Base-by-base conservation (phyloP, 2,113 vertebrate genomes). In the Lasiurus cinereus region DNA sequence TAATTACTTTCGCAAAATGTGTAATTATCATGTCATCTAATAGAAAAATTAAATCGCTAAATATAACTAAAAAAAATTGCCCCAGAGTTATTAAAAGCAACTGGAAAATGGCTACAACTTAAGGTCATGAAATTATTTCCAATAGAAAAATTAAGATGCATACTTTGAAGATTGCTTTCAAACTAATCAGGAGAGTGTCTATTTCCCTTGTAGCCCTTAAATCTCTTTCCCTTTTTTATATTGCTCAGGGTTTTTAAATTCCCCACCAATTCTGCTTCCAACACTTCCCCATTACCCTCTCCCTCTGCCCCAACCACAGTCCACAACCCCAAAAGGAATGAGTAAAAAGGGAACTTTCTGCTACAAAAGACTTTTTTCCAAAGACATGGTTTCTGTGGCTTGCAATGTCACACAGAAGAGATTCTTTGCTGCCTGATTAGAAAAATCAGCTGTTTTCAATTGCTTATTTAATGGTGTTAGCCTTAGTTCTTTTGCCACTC, bases 91-190 rank as follows among this genome's bases (percentile, higher is more conserved):
- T 94, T 33, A 91, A 24, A 92, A 43, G 64, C 64, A 84, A 77
- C 62, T 52, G 59, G 59, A 92, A 95, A 95, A 80, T 91, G 59
- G 29, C 39, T 84, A 62, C 27, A 94, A 72, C 31, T 67, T 77
- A 36, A 77, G 29, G 70, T 69, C 50, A 76, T 95, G 94, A 78
- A 91, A 73, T 91, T 93, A 83, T 90, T 94, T 91, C n/a, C 27
- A 92, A 73, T 43, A 88, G 46, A 48, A 92, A 92, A 90, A 94
- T 88, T 93, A 83, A 96, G 93, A 91, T 78, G 92, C 64, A 77
- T 73, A 76, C 67, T 92, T 36, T 83, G 64, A 85, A 91, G 43
- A 82, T 59, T 46, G 19, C 46, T 94, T 93, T 88, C 56, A 92
- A 72, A 50, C 2, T 6, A 74, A 48, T 86, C 54, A 87, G 48